Conservation (phyloP, 2,113 vertebrate species). For the Pongo pygmaeus region DNA sequence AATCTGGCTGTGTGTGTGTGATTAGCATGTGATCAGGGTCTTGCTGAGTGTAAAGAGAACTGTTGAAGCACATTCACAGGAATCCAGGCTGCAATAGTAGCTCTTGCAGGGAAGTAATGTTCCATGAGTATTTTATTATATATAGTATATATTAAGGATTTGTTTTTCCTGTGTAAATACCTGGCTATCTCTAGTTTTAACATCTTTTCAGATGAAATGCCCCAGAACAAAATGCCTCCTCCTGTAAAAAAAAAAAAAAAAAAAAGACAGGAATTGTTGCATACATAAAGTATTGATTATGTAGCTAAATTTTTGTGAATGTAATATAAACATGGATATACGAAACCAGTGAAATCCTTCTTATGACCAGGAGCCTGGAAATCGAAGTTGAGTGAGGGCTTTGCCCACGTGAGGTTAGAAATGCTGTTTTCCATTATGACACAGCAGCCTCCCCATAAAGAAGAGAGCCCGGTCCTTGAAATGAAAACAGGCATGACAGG, state of each 20-base stretch:
- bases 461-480: background rate
- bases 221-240: background rate
- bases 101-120: constrained; percentile 66
- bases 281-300: background rate
- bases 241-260: background rate
- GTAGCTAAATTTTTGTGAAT: background rate
- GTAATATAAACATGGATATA: background rate
- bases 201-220: background rate
- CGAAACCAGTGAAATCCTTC: background rate
- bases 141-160: constrained; percentile 18
- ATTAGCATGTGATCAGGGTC: constrained; percentile 62
- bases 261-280: background rate
- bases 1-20: constrained; percentile 68
- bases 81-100: background rate
- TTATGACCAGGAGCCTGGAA: background rate
- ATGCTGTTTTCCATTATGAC: background rate
- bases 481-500: background rate
- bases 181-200: background rate
- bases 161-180: constrained; percentile 2
- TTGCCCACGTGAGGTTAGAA: background rate
- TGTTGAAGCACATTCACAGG: background rate
- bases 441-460: background rate
- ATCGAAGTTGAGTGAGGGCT: background rate
- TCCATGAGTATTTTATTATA: constrained; percentile 59
- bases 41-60: constrained; percentile 60